These are phyloP conservation scores for Netelia melanura DNA, from an alignment of 2,888 invertebrate species.

Conservation along the genomic window DNA sequence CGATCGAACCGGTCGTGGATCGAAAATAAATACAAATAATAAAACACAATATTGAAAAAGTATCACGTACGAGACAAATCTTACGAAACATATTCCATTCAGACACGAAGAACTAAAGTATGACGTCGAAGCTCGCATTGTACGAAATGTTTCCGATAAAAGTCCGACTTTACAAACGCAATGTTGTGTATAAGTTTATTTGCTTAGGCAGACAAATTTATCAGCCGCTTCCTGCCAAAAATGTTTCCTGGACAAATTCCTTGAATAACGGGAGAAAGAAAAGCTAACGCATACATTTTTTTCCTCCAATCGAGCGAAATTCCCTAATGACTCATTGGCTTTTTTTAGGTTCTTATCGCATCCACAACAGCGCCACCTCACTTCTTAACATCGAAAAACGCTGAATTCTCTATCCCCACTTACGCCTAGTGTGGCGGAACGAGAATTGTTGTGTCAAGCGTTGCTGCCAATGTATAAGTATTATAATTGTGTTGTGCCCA, in stretches of 20 bases:
- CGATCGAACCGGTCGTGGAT: constrained; percentile 93
- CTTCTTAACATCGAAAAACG: neutral
- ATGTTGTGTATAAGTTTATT: neutral
- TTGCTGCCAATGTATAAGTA: neutral
- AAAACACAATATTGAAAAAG: constrained; percentile 5
- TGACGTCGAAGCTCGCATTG: constrained; percentile 41
- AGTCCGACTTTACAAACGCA: constrained; percentile 57
- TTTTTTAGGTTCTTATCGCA: constrained; percentile 16
- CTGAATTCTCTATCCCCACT: neutral
- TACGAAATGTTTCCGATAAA: constrained; percentile 63
- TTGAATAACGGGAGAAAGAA: neutral
- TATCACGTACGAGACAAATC: constrained; percentile 16
- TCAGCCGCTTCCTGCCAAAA: neutral
- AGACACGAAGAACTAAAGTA: constrained; percentile 21
- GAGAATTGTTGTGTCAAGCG: neutral
- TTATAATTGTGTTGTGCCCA: neutral
- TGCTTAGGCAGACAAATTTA: neutral
- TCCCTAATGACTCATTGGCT: constrained; percentile 29
- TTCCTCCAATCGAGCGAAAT: constrained; percentile 14
- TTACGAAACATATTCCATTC: constrained; percentile 36
- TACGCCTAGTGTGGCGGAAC: neutral
- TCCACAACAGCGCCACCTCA: constrained; percentile 19
- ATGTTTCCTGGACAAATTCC: neutral
- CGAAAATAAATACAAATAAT: constrained; percentile 74
- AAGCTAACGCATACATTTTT: constrained; percentile 25